Base-by-base conservation (phyloP, 1,140 invertebrate genomes). In the Lethocerus indicus region DNA sequence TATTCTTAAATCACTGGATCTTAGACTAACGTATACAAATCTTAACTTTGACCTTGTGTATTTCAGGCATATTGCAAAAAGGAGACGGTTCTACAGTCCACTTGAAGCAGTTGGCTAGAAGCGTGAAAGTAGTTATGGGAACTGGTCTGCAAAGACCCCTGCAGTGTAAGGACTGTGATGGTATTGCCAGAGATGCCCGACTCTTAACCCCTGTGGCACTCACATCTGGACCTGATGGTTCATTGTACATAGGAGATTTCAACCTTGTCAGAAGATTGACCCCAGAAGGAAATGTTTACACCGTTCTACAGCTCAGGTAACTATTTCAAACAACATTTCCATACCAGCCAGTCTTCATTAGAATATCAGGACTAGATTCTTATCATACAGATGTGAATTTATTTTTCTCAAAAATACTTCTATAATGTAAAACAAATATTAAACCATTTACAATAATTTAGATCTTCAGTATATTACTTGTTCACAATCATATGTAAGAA, bases 241-340 rank as follows among this genome's bases (percentile, higher is more conserved):
- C 86, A 54, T 73, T 98, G 20, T 98, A 94, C 64, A 87, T 98
- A 7, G 94, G 91, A 1, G 94, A 98, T 65, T 95, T 93, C 62
- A 96, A 98, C 71, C 74, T 94, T 29, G 85, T 98, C 24, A 73
- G 94, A 27, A 75, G 91, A 58, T 83, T 98, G 37, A 90, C 86
- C 20, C 87, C 92, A 1, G 83, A 90, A 60, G 89, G 89, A 60
- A 79, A 79, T 58, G 87, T 96, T 21, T 87, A 83, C 56, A 96
- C 90, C 36, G 84, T 97, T 21, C 68, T 96, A n/a, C 81, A 93
- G 62, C 70, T 97, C 53, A 86, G 83, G 87, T 89, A 70, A 14
- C 18, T 44, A 2, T 35, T 12, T 39, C 4, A 37, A 21, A 20
- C 39, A 20, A 44, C 39, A 40, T 39, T 39, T 39, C 13, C 9